Percentiles rank a stretch among this genome's conserved stretches.
These are phyloP conservation scores for Mormyrus lacerda DNA, from an alignment of 2,113 vertebrate genomes.

Conservation along the genomic window DNA sequence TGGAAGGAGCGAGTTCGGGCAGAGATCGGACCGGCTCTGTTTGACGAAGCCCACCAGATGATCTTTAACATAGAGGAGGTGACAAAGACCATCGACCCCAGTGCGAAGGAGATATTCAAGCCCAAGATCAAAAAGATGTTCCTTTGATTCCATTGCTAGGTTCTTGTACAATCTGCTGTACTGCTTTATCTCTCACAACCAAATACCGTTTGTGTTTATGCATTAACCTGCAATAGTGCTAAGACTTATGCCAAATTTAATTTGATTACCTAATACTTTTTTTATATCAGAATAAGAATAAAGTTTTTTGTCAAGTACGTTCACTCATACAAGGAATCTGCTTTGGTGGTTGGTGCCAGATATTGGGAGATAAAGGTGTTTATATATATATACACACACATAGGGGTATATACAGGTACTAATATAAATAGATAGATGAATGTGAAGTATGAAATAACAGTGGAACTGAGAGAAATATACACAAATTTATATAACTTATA, in stretches of 20 bases:
- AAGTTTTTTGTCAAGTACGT: too few relatives aligned
- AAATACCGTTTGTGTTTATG: background rate
- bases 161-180: background rate
- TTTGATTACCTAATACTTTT: background rate
- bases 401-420: too few relatives aligned
- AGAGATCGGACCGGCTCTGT: conserved; percentile 42
- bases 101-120: conserved; percentile 42
- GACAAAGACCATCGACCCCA: conserved; percentile 35
- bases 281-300: too few relatives aligned
- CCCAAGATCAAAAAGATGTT: conserved; percentile 47
- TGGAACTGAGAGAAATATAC: too few relatives aligned
- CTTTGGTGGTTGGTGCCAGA: too few relatives aligned
- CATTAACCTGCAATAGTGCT: background rate
- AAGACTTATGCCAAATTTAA: background rate
- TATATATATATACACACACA: too few relatives aligned
- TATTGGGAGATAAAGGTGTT: too few relatives aligned
- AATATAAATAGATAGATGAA: too few relatives aligned
- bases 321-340: too few relatives aligned
- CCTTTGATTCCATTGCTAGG: conserved; percentile 26
- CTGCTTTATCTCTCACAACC: background rate
- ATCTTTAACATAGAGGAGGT: conserved; percentile 43
- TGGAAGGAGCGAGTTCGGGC: conserved; percentile 48
- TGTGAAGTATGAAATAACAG: too few relatives aligned
- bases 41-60: conserved; percentile 49
- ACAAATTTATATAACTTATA: too few relatives aligned